These are phyloP conservation scores for Rutpela maculata DNA, from an alignment of 2,888 invertebrate genomes.

Conservation along the genomic window DNA sequence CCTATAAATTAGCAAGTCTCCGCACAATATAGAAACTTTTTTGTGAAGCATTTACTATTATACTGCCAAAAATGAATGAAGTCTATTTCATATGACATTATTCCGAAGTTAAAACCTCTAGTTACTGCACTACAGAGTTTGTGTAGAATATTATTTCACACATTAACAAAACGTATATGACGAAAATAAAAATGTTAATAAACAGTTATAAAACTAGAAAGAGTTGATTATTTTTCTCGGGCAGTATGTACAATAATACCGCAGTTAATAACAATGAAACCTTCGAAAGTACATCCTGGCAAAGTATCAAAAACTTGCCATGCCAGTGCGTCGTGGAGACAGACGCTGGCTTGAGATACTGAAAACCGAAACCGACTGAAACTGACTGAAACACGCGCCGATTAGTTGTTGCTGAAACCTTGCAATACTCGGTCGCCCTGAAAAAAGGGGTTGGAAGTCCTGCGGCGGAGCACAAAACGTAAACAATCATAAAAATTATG, in stretches of 20 bases:
- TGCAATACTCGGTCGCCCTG: constrained; percentile 46
- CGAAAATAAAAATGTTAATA: no score
- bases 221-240: background rate
- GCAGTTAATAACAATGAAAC: background rate
- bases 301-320: constrained; percentile 12
- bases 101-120: no score
- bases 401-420: constrained; percentile 49
- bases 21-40: no score
- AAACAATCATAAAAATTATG: constrained; percentile 8
- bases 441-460: constrained; percentile 17
- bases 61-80: no score
- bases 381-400: constrained; percentile 44
- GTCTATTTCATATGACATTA: no score
- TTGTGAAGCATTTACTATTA: no score
- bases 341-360: constrained; percentile 23
- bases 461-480: constrained; percentile 25
- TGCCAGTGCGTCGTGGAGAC: constrained; percentile 3
- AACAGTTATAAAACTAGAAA: no score
- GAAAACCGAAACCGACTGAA: constrained; percentile 38
- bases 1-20: no score
- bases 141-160: no score
- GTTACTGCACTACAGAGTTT: no score
- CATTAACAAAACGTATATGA: no score
- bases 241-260: background rate
- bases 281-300: constrained; percentile 8